These are phyloP conservation scores for Drosophila maculinotata DNA, from an alignment of 2,888 invertebrate species.

Conservation along the genomic window DNA sequence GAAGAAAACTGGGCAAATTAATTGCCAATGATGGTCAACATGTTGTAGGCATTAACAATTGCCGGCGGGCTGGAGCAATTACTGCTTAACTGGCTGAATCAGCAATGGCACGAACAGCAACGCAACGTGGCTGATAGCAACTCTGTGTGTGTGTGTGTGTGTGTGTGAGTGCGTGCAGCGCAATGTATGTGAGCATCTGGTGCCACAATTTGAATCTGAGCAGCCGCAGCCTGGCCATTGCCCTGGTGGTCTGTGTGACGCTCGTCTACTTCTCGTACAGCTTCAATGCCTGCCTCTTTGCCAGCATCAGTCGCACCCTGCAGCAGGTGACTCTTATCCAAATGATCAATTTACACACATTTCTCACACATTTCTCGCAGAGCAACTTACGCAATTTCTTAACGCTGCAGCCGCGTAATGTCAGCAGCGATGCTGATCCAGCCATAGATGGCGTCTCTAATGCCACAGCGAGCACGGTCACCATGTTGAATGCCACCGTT, in stretches of 20 bases:
- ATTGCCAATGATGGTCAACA: conserved; percentile 1
- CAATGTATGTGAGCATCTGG: conserved; percentile 83
- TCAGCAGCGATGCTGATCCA: conserved; percentile 6
- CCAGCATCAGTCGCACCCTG: conserved; percentile 86
- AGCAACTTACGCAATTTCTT: conserved; percentile 84
- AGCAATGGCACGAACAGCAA: conserved; percentile 6
- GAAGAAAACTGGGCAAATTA: not conserved
- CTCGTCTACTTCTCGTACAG: conserved; percentile 87
- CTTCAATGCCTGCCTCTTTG: conserved; percentile 87
- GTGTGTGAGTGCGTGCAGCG: conserved; percentile 23
- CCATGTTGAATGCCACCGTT: conserved; percentile 87
- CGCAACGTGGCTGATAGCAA: conserved; percentile 7
- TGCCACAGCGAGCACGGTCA: conserved; percentile 12
- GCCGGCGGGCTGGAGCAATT: conserved; percentile 21
- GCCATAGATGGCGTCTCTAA: too few relatives aligned
- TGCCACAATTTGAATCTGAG: conserved; percentile 84
- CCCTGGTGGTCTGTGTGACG: conserved; percentile 85
- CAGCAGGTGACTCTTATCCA: conserved; percentile 85
- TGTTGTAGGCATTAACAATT: conserved; percentile 14
- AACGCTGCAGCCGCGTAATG: conserved; percentile 48
- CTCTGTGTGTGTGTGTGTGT: conserved; percentile 6
- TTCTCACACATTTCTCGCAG: conserved; percentile 57
- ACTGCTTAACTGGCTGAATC: not conserved
- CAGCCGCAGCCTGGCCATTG: conserved; percentile 85
- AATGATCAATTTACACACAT: not conserved